Conservation (phyloP, 2,113 vertebrate species). For the Bubalus kerabau region DNA sequence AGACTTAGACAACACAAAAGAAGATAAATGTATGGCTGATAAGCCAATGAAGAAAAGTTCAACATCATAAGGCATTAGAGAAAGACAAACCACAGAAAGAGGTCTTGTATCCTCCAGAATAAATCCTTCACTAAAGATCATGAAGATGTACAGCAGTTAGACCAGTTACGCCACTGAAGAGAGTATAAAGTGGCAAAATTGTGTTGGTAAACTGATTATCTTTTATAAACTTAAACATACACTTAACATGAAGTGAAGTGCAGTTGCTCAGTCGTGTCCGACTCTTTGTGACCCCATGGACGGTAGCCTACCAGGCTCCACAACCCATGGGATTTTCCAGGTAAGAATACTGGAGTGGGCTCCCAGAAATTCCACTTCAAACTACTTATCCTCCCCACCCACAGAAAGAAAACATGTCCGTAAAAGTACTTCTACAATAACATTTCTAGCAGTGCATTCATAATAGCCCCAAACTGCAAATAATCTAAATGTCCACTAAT, state of each 20-base stretch:
- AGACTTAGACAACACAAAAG: background rate
- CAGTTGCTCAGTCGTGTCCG: too few relatives aligned
- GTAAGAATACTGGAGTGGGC: too few relatives aligned
- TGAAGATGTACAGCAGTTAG: background rate
- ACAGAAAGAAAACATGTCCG: background rate
- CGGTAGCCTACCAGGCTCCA: too few relatives aligned
- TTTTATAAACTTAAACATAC: conserved; percentile 24
- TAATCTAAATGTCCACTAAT: conserved; percentile 3
- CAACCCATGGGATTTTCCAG: too few relatives aligned
- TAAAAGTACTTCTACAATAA: background rate
- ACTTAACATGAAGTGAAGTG: background rate
- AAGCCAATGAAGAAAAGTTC: background rate
- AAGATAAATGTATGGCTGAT: background rate
- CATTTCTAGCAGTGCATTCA: background rate
- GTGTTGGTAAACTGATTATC: background rate
- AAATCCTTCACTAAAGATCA: background rate
- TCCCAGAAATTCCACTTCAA: conserved; percentile 1
- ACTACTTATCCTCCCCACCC: background rate
- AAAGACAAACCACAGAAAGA: background rate
- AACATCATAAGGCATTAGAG: background rate
- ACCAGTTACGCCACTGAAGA: background rate
- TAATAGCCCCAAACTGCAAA: background rate
- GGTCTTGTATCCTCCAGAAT: background rate
- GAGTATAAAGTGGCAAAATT: background rate
- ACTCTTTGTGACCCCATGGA: too few relatives aligned